Evolutionary conservation across 2,888 invertebrate species (phyloP).

Genomic region (Rhagonycha lutea): DNA sequence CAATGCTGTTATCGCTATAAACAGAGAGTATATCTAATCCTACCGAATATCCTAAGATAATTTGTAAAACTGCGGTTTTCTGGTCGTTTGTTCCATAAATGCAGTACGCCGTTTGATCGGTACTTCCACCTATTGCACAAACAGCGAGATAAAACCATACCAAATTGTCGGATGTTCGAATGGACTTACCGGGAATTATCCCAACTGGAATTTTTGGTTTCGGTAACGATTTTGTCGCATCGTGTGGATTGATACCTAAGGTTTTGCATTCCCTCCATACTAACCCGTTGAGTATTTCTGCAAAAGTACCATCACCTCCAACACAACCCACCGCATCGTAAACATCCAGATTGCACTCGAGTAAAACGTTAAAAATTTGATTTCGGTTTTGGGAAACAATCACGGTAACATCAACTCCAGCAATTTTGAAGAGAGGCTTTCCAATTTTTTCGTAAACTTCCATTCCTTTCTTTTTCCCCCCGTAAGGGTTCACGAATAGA

Average conservation of each 20-base stretch:
- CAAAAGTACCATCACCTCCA: conserved; percentile 86
- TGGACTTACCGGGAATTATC: conserved; percentile 57
- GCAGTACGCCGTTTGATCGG: conserved; percentile 78
- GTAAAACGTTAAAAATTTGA: conserved; percentile 73
- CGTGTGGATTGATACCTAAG: conserved; percentile 59
- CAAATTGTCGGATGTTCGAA: background rate
- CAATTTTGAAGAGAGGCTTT: conserved; percentile 66
- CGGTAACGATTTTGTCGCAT: conserved; percentile 57
- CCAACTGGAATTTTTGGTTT: conserved; percentile 63
- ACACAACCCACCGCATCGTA: conserved; percentile 76
- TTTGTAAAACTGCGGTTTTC: conserved; percentile 77
- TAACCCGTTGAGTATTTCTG: conserved; percentile 78
- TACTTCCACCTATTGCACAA: conserved; percentile 63
- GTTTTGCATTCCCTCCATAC: conserved; percentile 62
- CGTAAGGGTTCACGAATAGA: conserved; percentile 83
- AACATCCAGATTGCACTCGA: conserved; percentile 60
- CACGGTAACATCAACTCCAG: conserved; percentile 69
- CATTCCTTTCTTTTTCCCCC: conserved; percentile 75
- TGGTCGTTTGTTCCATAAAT: conserved; percentile 80
- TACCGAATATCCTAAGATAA: conserved; percentile 74
- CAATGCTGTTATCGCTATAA: conserved; percentile 61
- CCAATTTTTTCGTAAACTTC: conserved; percentile 76
- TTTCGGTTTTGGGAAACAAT: conserved; percentile 74
- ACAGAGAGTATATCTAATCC: conserved; percentile 79
- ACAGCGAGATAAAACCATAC: background rate